Base-by-base conservation (phyloP, 2,797 vertebrate species). In the Gambelia wislizenii region DNA sequence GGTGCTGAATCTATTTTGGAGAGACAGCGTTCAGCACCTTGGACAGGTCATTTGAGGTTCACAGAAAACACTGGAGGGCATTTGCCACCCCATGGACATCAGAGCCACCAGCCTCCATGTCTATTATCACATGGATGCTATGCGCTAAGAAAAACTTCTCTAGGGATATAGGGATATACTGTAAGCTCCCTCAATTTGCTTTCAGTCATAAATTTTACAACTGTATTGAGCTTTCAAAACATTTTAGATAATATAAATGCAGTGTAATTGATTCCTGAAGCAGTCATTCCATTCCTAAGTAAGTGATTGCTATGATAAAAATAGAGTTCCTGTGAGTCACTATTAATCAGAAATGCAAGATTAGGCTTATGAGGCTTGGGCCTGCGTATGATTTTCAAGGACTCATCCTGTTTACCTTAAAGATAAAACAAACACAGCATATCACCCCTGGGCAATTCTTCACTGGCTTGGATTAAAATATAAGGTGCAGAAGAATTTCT, bases 311-410 rank as follows among this genome's bases (percentile, higher is more conserved):
- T 67, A 79, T 87, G 76, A 52, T 47, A 79, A 54, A 79, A 87
- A 84, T 79, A 42, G 30, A 47, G 77, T 87, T 79, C 7, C 25
- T 30, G 30, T 69, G 76, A 79, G 75, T 87, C 76, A 79, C 61
- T 67, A 14, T 52, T 64, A 67, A 54, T 54, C 36, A 49, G 83
- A 52, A 22, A 39, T 76, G 42, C 42, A 42, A 76, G 9, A 30
- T 33, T 42, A 76, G 25, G 74, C 44, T 47, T 76, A 6, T 44
- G 3, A 30, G 74, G 74, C 74, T 76, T 39, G 3, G 25, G 25
- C 27, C 10, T 9, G 9, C 42, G 27, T 47, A 76, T 76, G 42
- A 76, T 47, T 22, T 76, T 76, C 36, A 42, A 27, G 74, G 74
- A 76, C 74, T 44, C 1, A 42, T 25, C 6, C 9, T 25, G 72